Percentiles rank a stretch among this genome's conserved stretches.
Evolutionary conservation across 2,113 vertebrate species (phyloP).

Genomic region (Amphiprion ocellaris): DNA sequence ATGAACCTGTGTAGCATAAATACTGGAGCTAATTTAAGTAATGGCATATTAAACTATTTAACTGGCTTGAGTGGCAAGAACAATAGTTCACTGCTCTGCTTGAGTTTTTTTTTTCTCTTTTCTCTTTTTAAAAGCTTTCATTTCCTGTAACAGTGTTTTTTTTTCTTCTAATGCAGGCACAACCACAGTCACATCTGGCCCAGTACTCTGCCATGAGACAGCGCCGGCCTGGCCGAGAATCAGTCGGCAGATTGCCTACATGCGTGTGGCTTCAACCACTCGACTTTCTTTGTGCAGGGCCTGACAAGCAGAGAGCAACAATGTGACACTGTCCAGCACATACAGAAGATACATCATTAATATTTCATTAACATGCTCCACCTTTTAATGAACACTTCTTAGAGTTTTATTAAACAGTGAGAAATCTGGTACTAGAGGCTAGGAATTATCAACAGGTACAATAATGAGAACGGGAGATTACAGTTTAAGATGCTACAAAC

Average conservation of each 20-base stretch:
- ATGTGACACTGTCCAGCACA: slow-evolving; percentile 19
- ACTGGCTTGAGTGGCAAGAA: slow-evolving; percentile 67
- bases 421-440: slow-evolving; percentile 12
- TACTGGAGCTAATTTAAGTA: slow-evolving; percentile 65
- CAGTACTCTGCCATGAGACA: slow-evolving; percentile 77
- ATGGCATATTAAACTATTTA: slow-evolving; percentile 71
- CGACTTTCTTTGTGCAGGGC: slow-evolving; percentile 63
- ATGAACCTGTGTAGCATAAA: slow-evolving; percentile 62
- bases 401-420: neutral
- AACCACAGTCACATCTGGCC: slow-evolving; percentile 88
- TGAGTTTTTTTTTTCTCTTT: slow-evolving; percentile 43
- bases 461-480: neutral
- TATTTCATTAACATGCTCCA: slow-evolving; percentile 18
- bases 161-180: slow-evolving; percentile 73
- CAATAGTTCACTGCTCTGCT: slow-evolving; percentile 64
- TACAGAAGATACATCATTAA: slow-evolving; percentile 52
- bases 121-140: slow-evolving; percentile 72
- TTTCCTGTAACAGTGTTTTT: slow-evolving; percentile 82
- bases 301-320: slow-evolving; percentile 31
- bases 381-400: neutral
- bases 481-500: too few species aligned
- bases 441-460: neutral
- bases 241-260: slow-evolving; percentile 71
- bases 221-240: slow-evolving; percentile 78
- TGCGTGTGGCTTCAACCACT: slow-evolving; percentile 61